These are phyloP conservation scores for Gryon sp. DNA, from an alignment of 1,140 invertebrate species.

Conservation along the genomic window DNA sequence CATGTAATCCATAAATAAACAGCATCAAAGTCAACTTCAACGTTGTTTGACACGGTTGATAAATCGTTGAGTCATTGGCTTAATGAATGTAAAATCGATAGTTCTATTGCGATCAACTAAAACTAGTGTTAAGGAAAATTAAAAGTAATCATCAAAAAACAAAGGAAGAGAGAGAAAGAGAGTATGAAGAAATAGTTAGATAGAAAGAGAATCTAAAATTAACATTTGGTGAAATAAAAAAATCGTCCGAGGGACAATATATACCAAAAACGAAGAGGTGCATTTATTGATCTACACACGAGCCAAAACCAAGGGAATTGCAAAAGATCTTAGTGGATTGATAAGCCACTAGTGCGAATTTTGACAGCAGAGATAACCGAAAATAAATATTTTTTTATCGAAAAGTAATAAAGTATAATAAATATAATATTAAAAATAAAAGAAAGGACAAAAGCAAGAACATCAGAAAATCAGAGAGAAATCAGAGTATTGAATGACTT, in stretches of 20 bases:
- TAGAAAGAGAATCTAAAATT: constrained; percentile 9
- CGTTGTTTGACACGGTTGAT: background rate
- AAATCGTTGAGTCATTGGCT: too few relatives aligned
- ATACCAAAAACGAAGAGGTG: constrained; percentile 73
- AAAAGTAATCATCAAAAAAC: background rate
- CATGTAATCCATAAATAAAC: too few relatives aligned
- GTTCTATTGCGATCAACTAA: too few relatives aligned
- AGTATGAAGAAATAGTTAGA: too few relatives aligned
- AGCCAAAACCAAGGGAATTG: constrained; percentile 67
- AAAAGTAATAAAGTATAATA: too few relatives aligned
- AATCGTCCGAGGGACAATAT: constrained; percentile 74
- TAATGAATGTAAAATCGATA: too few relatives aligned
- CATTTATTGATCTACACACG: constrained; percentile 65
- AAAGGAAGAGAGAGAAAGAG: background rate
- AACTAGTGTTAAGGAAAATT: too few relatives aligned
- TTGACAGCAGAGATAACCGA: constrained; percentile 13
- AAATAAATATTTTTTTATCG: too few relatives aligned
- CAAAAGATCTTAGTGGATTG: constrained; percentile 12
- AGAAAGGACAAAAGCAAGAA: constrained; percentile 12
- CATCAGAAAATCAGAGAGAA: too few relatives aligned
- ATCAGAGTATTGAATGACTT: too few relatives aligned
- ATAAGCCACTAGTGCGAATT: constrained; percentile 12
- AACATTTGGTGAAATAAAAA: constrained; percentile 36
- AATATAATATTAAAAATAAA: constrained; percentile 32
- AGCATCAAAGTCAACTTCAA: background rate